phyloP scores from a whole-genome alignment of 2,113 vertebrate genomes.

The Pseudopodoces humilis region DNA sequence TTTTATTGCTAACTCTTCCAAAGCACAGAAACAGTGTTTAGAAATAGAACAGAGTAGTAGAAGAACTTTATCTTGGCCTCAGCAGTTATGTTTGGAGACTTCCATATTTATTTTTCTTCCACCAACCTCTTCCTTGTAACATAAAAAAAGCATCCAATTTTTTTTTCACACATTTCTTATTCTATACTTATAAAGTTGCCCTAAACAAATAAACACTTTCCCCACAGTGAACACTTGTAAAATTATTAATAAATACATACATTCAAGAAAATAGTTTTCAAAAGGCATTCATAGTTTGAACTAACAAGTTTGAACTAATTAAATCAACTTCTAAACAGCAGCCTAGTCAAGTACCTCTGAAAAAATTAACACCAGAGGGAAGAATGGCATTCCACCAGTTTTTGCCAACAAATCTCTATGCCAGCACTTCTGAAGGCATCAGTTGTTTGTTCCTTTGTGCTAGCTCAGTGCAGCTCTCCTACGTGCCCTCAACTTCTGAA shows the following conservation, averaged over 20 bases:
- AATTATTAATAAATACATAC: neutral
- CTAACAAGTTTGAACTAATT: neutral
- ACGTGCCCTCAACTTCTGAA: slow-evolving; percentile 42
- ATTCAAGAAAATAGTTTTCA: neutral
- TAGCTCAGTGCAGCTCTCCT: neutral
- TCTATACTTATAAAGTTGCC: neutral
- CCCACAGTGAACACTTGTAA: neutral
- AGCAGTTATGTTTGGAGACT: neutral
- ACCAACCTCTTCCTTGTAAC: neutral
- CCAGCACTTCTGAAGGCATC: slow-evolving; percentile 26
- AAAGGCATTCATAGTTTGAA: neutral
- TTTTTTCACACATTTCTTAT: neutral
- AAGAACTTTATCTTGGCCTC: neutral
- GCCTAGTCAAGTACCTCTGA: neutral
- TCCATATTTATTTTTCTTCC: neutral
- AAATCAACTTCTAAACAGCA: slow-evolving; percentile 1
- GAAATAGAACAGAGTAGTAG: neutral
- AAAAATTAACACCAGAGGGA: neutral
- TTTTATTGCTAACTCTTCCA: neutral
- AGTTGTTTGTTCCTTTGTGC: slow-evolving; percentile 15
- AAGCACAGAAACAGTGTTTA: neutral
- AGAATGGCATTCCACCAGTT: neutral
- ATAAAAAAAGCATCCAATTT: neutral
- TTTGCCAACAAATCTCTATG: slow-evolving; percentile 1
- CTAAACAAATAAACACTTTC: neutral